These are phyloP conservation scores for Gryon sp. DNA, from an alignment of 1,140 invertebrate genomes.

Conservation along the genomic window DNA sequence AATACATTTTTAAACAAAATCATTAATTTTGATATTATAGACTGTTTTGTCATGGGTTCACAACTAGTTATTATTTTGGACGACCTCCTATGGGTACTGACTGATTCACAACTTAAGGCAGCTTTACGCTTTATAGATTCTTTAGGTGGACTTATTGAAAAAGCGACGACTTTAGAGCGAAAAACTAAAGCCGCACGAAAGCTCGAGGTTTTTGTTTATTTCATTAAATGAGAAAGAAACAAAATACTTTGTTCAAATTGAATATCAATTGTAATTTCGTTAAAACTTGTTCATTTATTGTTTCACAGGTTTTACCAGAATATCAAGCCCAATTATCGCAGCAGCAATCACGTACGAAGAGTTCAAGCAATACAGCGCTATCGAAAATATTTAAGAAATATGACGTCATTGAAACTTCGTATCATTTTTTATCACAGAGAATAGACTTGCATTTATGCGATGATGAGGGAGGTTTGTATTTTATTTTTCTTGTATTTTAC, in stretches of 20 bases:
- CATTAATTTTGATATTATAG: conserved; percentile 81
- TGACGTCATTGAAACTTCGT: conserved; percentile 98
- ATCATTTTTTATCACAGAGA: conserved; percentile 95
- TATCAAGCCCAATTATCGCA: conserved; percentile 88
- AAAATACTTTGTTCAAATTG: conserved; percentile 28
- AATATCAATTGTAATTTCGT: conserved; percentile 13
- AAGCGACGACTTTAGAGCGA: conserved; percentile 89
- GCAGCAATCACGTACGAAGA: conserved; percentile 82
- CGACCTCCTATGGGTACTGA: conserved; percentile 98
- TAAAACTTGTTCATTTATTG: no score
- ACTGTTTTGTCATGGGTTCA: conserved; percentile 95
- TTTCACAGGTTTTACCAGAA: conserved; percentile 90
- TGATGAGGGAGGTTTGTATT: conserved; percentile 88
- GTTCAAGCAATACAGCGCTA: conserved; percentile 75
- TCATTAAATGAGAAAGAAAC: no score
- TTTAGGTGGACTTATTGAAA: conserved; percentile 90
- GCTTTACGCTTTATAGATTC: conserved; percentile 96
- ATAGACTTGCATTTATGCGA: conserved; percentile 99
- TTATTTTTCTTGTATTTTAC: no score
- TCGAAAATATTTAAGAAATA: conserved; percentile 90
- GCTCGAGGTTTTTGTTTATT: conserved; percentile 84
- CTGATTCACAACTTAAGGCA: conserved; percentile 97
- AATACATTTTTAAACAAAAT: no score
- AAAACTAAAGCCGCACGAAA: conserved; percentile 94
- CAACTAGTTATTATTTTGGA: conserved; percentile 95